Conservation (phyloP, 1,140 invertebrate genomes). For the Sarcophaga bullata region DNA sequence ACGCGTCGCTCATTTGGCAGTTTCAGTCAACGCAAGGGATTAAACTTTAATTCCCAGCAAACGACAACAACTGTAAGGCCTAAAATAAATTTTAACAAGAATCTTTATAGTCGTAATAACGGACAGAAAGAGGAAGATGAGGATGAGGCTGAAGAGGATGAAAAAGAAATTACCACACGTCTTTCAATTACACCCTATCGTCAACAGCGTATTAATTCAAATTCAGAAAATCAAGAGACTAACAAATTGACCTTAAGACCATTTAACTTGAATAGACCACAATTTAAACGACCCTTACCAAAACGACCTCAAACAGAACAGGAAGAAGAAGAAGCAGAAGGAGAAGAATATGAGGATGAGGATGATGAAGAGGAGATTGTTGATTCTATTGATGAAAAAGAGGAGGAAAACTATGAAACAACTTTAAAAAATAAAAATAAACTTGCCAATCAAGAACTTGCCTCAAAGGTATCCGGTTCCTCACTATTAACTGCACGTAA, state of each 20-base stretch:
- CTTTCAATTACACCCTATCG: neutral
- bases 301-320: neutral
- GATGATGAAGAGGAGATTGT: slow-evolving; percentile 44
- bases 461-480: slow-evolving; percentile 24
- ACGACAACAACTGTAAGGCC: slow-evolving; percentile 46
- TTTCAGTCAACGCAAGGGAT: neutral
- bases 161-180: neutral
- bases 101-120: slow-evolving; percentile 48
- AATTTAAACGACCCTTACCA: slow-evolving; percentile 2
- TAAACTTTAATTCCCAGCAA: neutral
- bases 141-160: neutral
- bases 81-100: slow-evolving; percentile 49
- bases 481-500: neutral
- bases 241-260: neutral
- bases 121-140: slow-evolving; percentile 28
- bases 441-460: slow-evolving; percentile 23
- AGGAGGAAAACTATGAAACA: slow-evolving; percentile 38
- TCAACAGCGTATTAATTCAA: slow-evolving; percentile 27
- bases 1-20: slow-evolving; percentile 6
- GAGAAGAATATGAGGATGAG: neutral
- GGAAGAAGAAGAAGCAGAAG: slow-evolving; percentile 13
- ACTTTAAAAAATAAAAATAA: neutral
- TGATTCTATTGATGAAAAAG: slow-evolving; percentile 32
- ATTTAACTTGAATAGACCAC: slow-evolving; percentile 25
- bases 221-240: neutral